Evolutionary conservation across 2,113 vertebrate species (phyloP).

Genomic region (Ptilonorhynchus violaceus): DNA sequence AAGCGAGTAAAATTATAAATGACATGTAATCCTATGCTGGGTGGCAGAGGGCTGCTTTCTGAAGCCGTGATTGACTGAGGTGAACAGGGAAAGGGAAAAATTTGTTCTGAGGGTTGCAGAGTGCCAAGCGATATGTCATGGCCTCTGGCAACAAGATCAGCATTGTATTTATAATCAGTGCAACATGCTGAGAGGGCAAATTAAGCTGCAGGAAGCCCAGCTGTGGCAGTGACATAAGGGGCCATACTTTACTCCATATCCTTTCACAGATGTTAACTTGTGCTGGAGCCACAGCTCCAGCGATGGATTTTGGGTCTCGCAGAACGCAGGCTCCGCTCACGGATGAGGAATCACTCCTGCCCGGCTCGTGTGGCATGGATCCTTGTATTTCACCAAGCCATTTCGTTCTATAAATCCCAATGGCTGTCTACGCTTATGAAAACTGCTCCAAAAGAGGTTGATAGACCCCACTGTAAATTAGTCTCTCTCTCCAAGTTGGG

Average conservation of each 20-base stretch:
- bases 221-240: constrained; percentile 33
- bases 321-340: neutral
- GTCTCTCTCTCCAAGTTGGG: neutral
- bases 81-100: constrained; percentile 57
- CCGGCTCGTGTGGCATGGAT: neutral
- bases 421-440: constrained; percentile 23
- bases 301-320: neutral
- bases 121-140: constrained; percentile 44
- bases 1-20: constrained; percentile 55
- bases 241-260: constrained; percentile 25
- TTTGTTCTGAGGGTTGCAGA: constrained; percentile 10
- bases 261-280: constrained; percentile 59
- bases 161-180: constrained; percentile 57
- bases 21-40: constrained; percentile 44
- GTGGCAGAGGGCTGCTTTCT: constrained; percentile 31
- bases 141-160: constrained; percentile 26
- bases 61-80: constrained; percentile 6
- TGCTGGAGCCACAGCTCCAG: neutral
- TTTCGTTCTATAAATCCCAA: constrained; percentile 63
- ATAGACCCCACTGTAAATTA: constrained; percentile 30
- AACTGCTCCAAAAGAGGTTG: constrained; percentile 47
- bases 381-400: constrained; percentile 53
- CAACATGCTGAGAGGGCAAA: constrained; percentile 44
- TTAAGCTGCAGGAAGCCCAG: constrained; percentile 52
- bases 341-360: constrained; percentile 54